phyloP scores from a whole-genome alignment of 2,797 vertebrate genomes.

The Steatocranus sp. region DNA sequence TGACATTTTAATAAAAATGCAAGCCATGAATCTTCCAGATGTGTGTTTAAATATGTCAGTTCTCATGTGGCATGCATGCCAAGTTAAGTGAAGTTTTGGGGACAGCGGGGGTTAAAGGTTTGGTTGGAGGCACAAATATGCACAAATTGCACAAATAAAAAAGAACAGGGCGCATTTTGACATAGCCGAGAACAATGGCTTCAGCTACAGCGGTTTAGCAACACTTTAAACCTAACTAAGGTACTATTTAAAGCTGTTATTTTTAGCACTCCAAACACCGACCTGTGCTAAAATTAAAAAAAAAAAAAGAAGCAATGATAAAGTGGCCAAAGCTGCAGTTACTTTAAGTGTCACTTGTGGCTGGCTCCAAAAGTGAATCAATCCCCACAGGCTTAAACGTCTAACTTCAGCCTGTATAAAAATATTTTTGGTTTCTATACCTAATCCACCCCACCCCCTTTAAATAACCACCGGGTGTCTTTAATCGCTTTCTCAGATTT shows the following conservation, averaged over 20 bases:
- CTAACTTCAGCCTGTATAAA: not conserved
- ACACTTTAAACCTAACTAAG: not conserved
- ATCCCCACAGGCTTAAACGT: not conserved
- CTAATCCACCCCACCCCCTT: not conserved
- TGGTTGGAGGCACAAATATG: not conserved
- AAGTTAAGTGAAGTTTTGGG: not conserved
- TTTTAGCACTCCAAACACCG: not conserved
- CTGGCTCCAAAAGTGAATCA: not conserved
- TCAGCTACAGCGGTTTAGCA: not conserved
- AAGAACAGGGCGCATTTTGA: not conserved
- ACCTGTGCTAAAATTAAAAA: not conserved
- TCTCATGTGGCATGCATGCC: slow-evolving; percentile 15
- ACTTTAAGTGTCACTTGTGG: not conserved
- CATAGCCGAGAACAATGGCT: not conserved
- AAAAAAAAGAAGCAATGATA: not conserved
- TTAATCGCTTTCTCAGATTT: not conserved
- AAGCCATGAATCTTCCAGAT: slow-evolving; percentile 12
- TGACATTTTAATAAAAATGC: slow-evolving; percentile 51
- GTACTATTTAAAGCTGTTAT: not conserved
- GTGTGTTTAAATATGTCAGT: slow-evolving; percentile 33
- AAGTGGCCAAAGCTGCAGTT: not conserved
- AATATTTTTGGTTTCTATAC: not conserved
- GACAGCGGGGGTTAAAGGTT: not conserved
- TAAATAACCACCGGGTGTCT: not conserved
- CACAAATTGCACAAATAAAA: not conserved